phyloP scores from a whole-genome alignment of 2,888 invertebrate genomes.

The Mechanitis messenoides region DNA sequence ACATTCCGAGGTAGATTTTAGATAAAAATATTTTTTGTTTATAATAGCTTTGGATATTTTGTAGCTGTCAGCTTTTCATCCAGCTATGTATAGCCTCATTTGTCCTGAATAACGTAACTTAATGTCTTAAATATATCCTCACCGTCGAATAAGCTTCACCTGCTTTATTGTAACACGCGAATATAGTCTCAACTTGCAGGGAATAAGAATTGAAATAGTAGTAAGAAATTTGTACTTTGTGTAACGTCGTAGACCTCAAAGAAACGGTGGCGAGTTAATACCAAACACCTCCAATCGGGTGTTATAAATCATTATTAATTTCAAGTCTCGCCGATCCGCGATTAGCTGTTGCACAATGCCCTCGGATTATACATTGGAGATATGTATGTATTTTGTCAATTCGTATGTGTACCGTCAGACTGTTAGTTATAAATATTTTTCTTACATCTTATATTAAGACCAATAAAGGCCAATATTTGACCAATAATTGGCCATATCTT shows the following conservation, averaged over 20 bases:
- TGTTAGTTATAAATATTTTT: too few species aligned
- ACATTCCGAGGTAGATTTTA: slow-evolving; percentile 24
- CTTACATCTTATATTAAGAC: too few species aligned
- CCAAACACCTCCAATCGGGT: slow-evolving; percentile 66
- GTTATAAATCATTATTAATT: slow-evolving; percentile 76
- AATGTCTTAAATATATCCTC: slow-evolving; percentile 22
- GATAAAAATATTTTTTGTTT: slow-evolving; percentile 20
- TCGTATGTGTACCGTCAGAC: slow-evolving; percentile 60
- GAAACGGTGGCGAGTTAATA: slow-evolving; percentile 50
- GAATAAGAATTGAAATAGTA: slow-evolving; percentile 16
- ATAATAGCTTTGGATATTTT: slow-evolving; percentile 13
- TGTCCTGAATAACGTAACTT: slow-evolving; percentile 28
- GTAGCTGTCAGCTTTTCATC: slow-evolving; percentile 20
- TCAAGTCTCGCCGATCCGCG: slow-evolving; percentile 67
- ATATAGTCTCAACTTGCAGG: slow-evolving; percentile 19
- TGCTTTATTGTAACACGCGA: slow-evolving; percentile 14
- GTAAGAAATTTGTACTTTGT: slow-evolving; percentile 15
- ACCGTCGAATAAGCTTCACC: slow-evolving; percentile 19
- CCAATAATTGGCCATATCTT: too few species aligned
- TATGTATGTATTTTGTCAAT: slow-evolving; percentile 75
- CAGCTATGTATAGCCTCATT: slow-evolving; percentile 25
- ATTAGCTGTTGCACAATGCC: slow-evolving; percentile 74
- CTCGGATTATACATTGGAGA: slow-evolving; percentile 68
- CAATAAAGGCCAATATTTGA: too few species aligned
- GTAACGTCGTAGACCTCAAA: slow-evolving; percentile 35